Base-by-base conservation (phyloP, 2,888 invertebrate genomes). In the Ecdyonurus torrentis region DNA sequence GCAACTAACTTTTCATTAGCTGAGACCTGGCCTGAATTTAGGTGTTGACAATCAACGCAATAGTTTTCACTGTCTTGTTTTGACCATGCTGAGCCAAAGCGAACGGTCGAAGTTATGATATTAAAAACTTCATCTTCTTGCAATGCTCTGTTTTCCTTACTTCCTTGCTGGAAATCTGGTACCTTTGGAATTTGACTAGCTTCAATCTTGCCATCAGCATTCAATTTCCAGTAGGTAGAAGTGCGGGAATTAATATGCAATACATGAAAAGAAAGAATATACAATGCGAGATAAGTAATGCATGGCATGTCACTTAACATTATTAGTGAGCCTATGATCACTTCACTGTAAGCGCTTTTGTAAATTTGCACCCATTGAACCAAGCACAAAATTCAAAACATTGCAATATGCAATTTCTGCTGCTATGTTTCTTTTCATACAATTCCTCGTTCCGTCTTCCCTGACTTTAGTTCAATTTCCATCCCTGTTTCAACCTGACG, bases 181-280 rank as follows among this genome's bases (percentile, higher is more conserved):
- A 81, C 79, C 75, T 81, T 79, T 65, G 79, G 74, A 70, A 81
- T 75, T 66, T 78, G 79, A 69, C 75, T 81, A 59, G 80, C 83
- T 70, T 85, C 86, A 65, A 89, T 86, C 76, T 85, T 84, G 62
- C 86, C 87, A 70, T 89, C 87, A 61, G 81, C 77, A 73, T 85
- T 89, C 65, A 92, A 76, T 76, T 86, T 85, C 91, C 91, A 92
- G 72, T 89, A 79, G 69, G 85, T 86, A 62, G 90, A 89, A 20
- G 89, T 88, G 69, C 88, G 82, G 52, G 91, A 89, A 76, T 90
- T 91, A 67, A 85, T 88, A 66, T 81, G 75, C 70, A 86, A 80
- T 70, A 86, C 81, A 77, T 86, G 83, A 72, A 86, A 82, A 68
- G 84, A 84, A 74, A 87, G 80, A 72, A 86, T 79, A 74, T 86